phyloP scores from a whole-genome alignment of 2,888 invertebrate genomes.

The Mythimna ferrago region DNA sequence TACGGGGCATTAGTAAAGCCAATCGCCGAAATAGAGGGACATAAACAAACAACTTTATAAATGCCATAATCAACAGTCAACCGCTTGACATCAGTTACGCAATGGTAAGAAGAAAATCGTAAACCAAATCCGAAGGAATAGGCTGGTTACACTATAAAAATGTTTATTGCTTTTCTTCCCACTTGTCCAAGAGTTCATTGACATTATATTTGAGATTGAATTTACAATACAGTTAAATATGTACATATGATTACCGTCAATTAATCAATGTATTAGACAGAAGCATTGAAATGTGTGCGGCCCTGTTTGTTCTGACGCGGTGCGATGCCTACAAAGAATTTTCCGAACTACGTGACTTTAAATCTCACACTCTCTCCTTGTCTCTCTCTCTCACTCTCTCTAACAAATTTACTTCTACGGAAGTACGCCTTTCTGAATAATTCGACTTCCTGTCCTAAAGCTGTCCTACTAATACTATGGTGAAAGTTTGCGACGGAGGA shows the following conservation, averaged over 20 bases:
- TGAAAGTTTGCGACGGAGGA: no score
- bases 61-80: slow-evolving; percentile 61
- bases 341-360: not conserved
- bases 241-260: slow-evolving; percentile 85
- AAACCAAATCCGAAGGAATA: slow-evolving; percentile 76
- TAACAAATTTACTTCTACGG: not conserved
- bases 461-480: no score
- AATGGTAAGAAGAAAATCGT: slow-evolving; percentile 73
- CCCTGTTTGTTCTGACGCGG: slow-evolving; percentile 25
- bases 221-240: slow-evolving; percentile 86
- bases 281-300: slow-evolving; percentile 40
- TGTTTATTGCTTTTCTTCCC: slow-evolving; percentile 87
- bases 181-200: slow-evolving; percentile 80
- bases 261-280: slow-evolving; percentile 71
- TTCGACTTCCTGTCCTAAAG: not conserved
- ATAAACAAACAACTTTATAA: slow-evolving; percentile 65
- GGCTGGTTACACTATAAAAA: slow-evolving; percentile 82
- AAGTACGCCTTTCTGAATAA: slow-evolving; percentile 8
- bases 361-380: slow-evolving; percentile 1
- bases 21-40: slow-evolving; percentile 50
- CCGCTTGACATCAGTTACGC: slow-evolving; percentile 69
- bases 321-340: slow-evolving; percentile 10
- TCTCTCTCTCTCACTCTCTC: not conserved
- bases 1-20: slow-evolving; percentile 46
- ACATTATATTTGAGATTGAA: slow-evolving; percentile 82